phyloP scores from a whole-genome alignment of 2,888 invertebrate species.

The Chesias legatella region DNA sequence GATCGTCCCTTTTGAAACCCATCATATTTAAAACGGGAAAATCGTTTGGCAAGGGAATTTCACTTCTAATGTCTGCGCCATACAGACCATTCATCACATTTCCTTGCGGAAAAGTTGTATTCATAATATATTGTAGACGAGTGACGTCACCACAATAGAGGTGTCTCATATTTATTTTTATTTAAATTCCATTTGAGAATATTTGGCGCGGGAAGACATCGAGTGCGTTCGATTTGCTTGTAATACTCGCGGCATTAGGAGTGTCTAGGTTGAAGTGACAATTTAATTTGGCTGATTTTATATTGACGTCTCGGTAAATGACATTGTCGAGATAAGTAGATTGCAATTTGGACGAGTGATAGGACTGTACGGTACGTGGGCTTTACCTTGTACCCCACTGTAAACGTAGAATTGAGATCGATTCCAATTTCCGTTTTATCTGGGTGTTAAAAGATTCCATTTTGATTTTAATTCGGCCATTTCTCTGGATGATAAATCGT shows the following conservation, averaged over 20 bases:
- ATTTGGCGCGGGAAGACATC: conserved; percentile 58
- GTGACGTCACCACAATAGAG: conserved; percentile 70
- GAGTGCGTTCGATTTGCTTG: conserved; percentile 59
- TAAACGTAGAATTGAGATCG: too few species aligned
- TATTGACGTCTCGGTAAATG: conserved; percentile 18
- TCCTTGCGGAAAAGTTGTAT: conserved; percentile 20
- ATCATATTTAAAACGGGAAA: conserved; percentile 31
- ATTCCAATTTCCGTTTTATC: too few species aligned
- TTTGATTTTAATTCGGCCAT: conserved; percentile 17
- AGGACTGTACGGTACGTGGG: conserved; percentile 4
- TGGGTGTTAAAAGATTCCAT: neutral
- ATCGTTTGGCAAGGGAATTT: conserved; percentile 46
- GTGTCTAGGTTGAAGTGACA: conserved; percentile 48
- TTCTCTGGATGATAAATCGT: too few species aligned
- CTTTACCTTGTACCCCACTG: too few species aligned
- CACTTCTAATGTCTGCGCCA: conserved; percentile 41
- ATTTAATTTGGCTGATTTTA: conserved; percentile 48
- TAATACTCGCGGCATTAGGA: conserved; percentile 40
- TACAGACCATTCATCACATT: conserved; percentile 33
- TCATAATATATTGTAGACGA: conserved; percentile 73
- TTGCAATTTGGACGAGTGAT: conserved; percentile 18
- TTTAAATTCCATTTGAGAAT: conserved; percentile 65
- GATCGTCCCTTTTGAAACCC: conserved; percentile 66
- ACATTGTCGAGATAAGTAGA: conserved; percentile 9
- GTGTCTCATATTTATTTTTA: conserved; percentile 66